Conservation (phyloP, 2,797 vertebrate genomes). For the Chelon labrosus region DNA sequence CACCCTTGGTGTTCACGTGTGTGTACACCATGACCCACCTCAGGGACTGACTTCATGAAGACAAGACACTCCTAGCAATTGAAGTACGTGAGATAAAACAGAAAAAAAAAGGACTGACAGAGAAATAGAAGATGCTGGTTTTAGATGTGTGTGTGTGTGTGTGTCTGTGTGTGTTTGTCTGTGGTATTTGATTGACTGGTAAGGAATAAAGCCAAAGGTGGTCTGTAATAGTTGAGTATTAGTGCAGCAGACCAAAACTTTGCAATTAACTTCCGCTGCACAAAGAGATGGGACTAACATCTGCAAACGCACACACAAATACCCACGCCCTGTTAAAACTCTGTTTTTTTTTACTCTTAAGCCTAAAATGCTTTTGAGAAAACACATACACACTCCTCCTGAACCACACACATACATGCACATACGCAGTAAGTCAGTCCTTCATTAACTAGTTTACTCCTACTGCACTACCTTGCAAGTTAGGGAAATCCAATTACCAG, state of each 20-base stretch:
- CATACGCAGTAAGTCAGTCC: conserved; percentile 24
- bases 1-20: not conserved
- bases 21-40: conserved; percentile 29
- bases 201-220: conserved; percentile 65
- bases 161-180: conserved; percentile 16
- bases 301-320: conserved; percentile 5
- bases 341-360: conserved; percentile 8
- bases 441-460: conserved; percentile 73
- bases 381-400: conserved; percentile 2
- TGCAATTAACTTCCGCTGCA: conserved; percentile 69
- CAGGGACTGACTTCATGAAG: conserved; percentile 63
- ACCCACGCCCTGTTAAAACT: conserved; percentile 26
- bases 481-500: conserved; percentile 79
- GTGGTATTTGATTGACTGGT: conserved; percentile 63
- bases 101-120: not conserved
- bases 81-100: conserved; percentile 44
- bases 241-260: conserved; percentile 68
- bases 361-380: conserved; percentile 4
- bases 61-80: conserved; percentile 66
- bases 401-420: conserved; percentile 14
- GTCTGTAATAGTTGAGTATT: conserved; percentile 63
- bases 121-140: conserved; percentile 1
- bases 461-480: conserved; percentile 72
- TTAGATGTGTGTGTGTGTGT: conserved; percentile 24
- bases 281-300: conserved; percentile 40